These are phyloP conservation scores for Nothoprocta pentlandii DNA, from an alignment of 2,113 vertebrate genomes.

Conservation along the genomic window DNA sequence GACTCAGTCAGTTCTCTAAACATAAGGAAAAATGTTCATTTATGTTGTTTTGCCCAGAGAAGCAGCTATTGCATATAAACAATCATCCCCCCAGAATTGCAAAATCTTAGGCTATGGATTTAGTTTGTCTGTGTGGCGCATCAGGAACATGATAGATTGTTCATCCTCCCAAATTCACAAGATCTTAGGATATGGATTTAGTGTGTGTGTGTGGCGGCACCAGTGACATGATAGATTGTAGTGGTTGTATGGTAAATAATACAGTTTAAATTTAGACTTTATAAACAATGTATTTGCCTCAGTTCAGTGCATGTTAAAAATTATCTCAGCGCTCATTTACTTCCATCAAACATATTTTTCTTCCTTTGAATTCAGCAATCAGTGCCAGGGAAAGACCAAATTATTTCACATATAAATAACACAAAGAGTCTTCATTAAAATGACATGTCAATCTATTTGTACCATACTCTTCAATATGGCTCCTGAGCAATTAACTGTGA, in stretches of 20 bases:
- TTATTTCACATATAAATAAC: background rate
- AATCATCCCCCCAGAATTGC: background rate
- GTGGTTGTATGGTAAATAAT: constrained; percentile 8
- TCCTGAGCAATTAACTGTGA: background rate
- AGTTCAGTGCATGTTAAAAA: constrained; percentile 23
- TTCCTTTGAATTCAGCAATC: background rate
- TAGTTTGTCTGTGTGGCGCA: background rate
- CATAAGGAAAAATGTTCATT: background rate
- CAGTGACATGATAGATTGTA: background rate
- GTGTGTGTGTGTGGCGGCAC: background rate
- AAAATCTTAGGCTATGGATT: background rate
- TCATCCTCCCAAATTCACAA: background rate
- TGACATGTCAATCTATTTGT: background rate
- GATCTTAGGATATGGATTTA: background rate
- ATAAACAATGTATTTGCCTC: background rate
- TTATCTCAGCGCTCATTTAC: constrained; percentile 24
- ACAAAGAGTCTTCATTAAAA: background rate
- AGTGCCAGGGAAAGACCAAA: background rate
- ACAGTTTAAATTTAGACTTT: constrained; percentile 27
- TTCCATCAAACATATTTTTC: background rate
- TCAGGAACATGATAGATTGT: background rate
- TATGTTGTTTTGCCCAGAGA: background rate
- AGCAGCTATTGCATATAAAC: background rate
- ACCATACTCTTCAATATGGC: background rate
- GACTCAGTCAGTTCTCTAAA: background rate